phyloP scores from a whole-genome alignment of 2,797 vertebrate species.

The Malacoctenus gilli region DNA sequence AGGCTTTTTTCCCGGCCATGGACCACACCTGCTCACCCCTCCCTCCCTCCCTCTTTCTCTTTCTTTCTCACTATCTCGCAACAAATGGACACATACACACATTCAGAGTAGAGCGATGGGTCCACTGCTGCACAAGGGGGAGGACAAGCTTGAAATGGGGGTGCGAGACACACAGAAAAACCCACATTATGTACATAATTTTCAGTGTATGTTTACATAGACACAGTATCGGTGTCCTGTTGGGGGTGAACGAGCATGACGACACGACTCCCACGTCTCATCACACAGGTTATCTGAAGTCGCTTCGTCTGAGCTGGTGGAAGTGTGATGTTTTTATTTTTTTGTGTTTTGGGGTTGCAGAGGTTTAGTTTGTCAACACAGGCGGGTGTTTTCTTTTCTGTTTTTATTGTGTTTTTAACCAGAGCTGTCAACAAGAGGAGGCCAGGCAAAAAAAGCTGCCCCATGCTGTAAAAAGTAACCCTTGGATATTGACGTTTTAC shows the following conservation, averaged over 20 bases:
- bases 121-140: constrained; percentile 52
- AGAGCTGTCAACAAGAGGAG: too few relatives aligned
- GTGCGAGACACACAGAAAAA: too few relatives aligned
- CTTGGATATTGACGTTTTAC: too few relatives aligned
- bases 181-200: constrained; percentile 66
- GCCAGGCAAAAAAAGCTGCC: too few relatives aligned
- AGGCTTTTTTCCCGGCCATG: constrained; percentile 37
- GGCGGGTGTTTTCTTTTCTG: too few relatives aligned
- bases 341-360: background rate
- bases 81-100: constrained; percentile 32
- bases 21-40: constrained; percentile 64
- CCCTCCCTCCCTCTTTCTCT: constrained; percentile 16
- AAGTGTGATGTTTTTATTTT: constrained; percentile 22
- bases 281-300: constrained; percentile 43
- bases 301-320: constrained; percentile 56
- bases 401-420: too few relatives aligned
- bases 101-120: constrained; percentile 19
- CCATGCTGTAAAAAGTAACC: too few relatives aligned
- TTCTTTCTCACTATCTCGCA: constrained; percentile 24
- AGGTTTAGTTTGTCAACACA: constrained; percentile 19
- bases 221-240: constrained; percentile 50
- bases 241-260: constrained; percentile 41
- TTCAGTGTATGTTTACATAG: constrained; percentile 73
- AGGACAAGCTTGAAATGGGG: too few relatives aligned
- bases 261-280: constrained; percentile 52